Base-by-base conservation (phyloP, 2,888 invertebrate genomes). In the Agriopis marginaria region DNA sequence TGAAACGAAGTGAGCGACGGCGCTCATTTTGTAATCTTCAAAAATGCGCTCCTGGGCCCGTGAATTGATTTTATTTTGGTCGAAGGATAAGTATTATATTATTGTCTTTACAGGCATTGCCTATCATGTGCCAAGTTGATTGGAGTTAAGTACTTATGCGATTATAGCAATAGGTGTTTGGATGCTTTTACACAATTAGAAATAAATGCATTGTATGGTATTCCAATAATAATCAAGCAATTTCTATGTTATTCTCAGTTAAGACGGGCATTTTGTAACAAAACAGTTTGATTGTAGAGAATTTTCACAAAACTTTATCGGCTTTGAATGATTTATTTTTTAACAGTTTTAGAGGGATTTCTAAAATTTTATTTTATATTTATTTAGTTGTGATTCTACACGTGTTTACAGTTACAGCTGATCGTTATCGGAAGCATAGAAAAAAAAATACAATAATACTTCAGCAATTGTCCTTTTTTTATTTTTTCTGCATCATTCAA, bases 101-200 rank as follows among this genome's bases (percentile, higher is more conserved):
- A 32, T 32, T 14, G n/a, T 7, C 8, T 49, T 49, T 49, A 49
- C n/a, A 14, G 45, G 51, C 32, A 61, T 61, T 66, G 66, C 55
- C 49, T 66, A 60, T 53, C 47, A 23, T 56, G 42, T 32, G 55
- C 61, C 4, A 67, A 62, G 58, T 62, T 42, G 45, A 58, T 60
- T 66, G 68, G 62, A 74, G 71, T 63, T 55, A 66, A 65, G 53
- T 62, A 71, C 62, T 50, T 90, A 91, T 87, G 82, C 67, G 44
- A 82, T 84, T 81, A 68, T 89, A 92, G 89, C 89, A 80, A 83
- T 93, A 93, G 93, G 89, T 86, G 93, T 93, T 93, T 93, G 88
- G 93, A 93, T 81, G 93, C 93, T 93, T 93, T 93, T 93, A 93
- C 93, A 93, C 92, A 77, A 87, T 83, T 91, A 90, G 85, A 81